phyloP scores from a whole-genome alignment of 2,797 vertebrate genomes.

The Avahi laniger region DNA sequence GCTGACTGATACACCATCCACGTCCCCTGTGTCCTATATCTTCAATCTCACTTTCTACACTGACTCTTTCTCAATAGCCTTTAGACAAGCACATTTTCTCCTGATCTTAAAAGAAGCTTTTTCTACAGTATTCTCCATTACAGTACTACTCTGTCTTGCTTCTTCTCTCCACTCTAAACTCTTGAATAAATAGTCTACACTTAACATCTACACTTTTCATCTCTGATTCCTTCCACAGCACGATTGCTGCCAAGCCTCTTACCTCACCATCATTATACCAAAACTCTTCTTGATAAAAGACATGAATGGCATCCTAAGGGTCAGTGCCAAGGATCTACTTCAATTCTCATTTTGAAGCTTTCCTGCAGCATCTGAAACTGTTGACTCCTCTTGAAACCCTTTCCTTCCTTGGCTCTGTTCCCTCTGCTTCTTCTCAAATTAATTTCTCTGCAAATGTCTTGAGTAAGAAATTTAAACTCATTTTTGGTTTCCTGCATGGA shows the following conservation, averaged over 20 bases:
- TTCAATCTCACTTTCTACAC: background rate
- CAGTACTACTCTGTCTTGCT: background rate
- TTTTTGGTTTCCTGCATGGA: background rate
- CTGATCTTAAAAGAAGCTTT: background rate
- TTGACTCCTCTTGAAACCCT: background rate
- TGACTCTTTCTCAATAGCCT: background rate
- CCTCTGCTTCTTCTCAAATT: background rate
- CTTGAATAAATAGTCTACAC: background rate
- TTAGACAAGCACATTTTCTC: background rate
- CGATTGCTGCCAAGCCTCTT: background rate
- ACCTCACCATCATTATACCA: background rate
- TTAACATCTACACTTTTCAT: background rate
- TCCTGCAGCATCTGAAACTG: background rate
- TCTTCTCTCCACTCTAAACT: background rate
- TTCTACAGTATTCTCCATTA: background rate
- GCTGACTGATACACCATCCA: too few relatives aligned
- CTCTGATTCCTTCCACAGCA: background rate
- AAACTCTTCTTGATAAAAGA: background rate
- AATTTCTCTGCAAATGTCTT: conserved; percentile 20
- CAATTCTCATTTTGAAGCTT: background rate
- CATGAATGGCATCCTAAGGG: background rate
- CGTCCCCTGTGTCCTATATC: background rate
- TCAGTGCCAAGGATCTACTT: background rate
- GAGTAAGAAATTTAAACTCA: conserved; percentile 10
- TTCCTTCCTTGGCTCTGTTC: background rate